Conservation (phyloP, 2,888 invertebrate species). For the Dione juno region DNA sequence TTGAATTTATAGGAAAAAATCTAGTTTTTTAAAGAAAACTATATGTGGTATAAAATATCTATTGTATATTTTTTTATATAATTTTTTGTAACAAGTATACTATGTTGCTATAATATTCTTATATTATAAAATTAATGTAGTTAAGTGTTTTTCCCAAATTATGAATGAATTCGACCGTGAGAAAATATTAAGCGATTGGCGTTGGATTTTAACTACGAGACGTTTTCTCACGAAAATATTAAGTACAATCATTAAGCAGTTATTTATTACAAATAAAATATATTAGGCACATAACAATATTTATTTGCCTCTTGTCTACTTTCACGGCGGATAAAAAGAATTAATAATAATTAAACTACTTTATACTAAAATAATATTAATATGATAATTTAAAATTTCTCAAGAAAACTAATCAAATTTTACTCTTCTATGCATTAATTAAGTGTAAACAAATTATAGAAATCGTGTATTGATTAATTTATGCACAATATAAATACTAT, state of each 20-base stretch:
- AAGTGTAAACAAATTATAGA: neutral
- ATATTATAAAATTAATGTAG: neutral
- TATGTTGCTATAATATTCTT: neutral
- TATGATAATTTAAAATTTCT: neutral
- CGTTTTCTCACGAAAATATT: constrained; percentile 34
- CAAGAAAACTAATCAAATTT: no score
- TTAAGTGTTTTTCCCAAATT: constrained; percentile 52
- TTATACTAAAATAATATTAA: neutral
- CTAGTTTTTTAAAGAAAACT: neutral
- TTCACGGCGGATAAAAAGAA: constrained; percentile 7
- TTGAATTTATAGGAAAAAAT: constrained; percentile 1
- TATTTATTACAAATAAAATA: constrained; percentile 23
- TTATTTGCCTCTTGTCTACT: constrained; percentile 13
- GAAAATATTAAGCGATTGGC: constrained; percentile 55
- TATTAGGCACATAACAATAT: constrained; percentile 15
- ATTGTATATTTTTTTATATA: neutral
- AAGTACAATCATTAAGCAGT: constrained; percentile 25
- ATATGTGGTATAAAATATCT: neutral
- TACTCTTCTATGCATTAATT: neutral
- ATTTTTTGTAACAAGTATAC: neutral
- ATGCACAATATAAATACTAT: neutral
- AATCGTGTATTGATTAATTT: neutral
- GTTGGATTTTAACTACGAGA: constrained; percentile 33
- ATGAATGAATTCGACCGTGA: constrained; percentile 54
- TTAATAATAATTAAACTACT: neutral